Conservation (phyloP, 2,888 invertebrate genomes). For the Coleophora flavipennella region DNA sequence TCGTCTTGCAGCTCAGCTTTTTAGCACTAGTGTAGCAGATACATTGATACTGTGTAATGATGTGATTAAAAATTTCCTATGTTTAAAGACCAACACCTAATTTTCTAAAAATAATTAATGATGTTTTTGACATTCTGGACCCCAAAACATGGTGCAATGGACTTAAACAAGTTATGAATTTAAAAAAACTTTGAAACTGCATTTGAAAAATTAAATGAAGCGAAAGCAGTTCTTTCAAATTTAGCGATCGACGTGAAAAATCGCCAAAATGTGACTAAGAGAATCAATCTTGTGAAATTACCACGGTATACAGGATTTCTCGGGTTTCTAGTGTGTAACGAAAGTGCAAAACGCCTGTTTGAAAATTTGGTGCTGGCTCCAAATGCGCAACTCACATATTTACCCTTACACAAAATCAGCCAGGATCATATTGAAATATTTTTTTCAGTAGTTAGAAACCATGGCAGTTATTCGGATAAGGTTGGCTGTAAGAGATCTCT, state of each 20-base stretch:
- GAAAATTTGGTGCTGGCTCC: slow-evolving; percentile 1
- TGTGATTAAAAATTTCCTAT: not conserved
- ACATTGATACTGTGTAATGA: slow-evolving; percentile 4
- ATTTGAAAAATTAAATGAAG: slow-evolving; percentile 1
- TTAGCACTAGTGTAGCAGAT: slow-evolving; percentile 1
- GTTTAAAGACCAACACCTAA: slow-evolving; percentile 3
- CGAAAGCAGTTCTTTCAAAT: not conserved
- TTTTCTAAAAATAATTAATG: slow-evolving; percentile 6
- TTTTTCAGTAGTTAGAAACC: slow-evolving; percentile 8
- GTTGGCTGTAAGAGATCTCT: too few species aligned
- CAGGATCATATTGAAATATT: too few species aligned
- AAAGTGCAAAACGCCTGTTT: slow-evolving; percentile 5
- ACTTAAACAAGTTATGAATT: slow-evolving; percentile 5
- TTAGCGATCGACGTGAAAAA: not conserved
- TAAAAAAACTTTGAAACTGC: slow-evolving; percentile 2
- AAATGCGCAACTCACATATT: slow-evolving; percentile 4
- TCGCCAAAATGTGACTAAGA: not conserved
- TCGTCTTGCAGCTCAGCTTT: not conserved
- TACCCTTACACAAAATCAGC: slow-evolving; percentile 10
- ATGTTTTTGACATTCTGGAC: slow-evolving; percentile 8
- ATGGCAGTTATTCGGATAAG: slow-evolving; percentile 14
- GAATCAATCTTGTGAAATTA: slow-evolving; percentile 1
- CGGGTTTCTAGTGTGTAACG: slow-evolving; percentile 5
- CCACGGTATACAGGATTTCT: too few species aligned
- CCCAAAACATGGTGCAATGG: slow-evolving; percentile 3